A percentile compares a stretch with the other conserved stretches of the same genome.
phyloP scores from a whole-genome alignment of 1,140 invertebrate species.

The Halesus radiatus region DNA sequence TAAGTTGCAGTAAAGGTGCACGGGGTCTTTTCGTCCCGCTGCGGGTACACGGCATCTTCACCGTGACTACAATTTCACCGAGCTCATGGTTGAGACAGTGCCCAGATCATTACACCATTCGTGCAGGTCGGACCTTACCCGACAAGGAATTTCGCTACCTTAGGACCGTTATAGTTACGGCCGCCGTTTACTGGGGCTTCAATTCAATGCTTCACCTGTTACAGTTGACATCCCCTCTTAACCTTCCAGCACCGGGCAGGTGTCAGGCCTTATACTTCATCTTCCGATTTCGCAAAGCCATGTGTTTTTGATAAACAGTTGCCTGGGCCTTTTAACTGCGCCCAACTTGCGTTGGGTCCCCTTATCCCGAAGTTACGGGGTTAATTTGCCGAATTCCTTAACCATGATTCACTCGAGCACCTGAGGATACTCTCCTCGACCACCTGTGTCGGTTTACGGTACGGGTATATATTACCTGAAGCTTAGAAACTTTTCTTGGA shows the following conservation, averaged over 20 bases:
- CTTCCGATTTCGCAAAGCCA: too few species aligned
- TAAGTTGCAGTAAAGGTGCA: constrained; percentile 59
- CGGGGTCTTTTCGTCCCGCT: constrained; percentile 63
- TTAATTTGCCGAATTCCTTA: too few species aligned
- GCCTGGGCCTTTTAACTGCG: too few species aligned
- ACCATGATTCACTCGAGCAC: too few species aligned
- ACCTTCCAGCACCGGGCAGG: constrained; percentile 62
- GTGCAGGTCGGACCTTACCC: constrained; percentile 57
- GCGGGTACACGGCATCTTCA: constrained; percentile 61
- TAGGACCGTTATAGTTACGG: constrained; percentile 67
- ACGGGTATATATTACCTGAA: too few species aligned
- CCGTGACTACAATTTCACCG: constrained; percentile 61
- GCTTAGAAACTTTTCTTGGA: too few species aligned
- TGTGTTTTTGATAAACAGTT: too few species aligned
- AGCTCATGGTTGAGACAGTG: constrained; percentile 57
- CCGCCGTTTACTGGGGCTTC: constrained; percentile 67
- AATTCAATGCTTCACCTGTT: constrained; percentile 42
- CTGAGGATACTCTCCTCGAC: too few species aligned
- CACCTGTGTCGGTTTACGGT: too few species aligned
- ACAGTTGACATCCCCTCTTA: neutral
- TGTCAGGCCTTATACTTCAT: constrained; percentile 64
- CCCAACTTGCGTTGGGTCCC: too few species aligned
- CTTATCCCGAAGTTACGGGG: too few species aligned
- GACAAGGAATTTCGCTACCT: constrained; percentile 60
- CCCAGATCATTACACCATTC: constrained; percentile 59